Evolutionary conservation across 2,888 invertebrate species (phyloP).

Genomic region (Xestia ashworthii): DNA sequence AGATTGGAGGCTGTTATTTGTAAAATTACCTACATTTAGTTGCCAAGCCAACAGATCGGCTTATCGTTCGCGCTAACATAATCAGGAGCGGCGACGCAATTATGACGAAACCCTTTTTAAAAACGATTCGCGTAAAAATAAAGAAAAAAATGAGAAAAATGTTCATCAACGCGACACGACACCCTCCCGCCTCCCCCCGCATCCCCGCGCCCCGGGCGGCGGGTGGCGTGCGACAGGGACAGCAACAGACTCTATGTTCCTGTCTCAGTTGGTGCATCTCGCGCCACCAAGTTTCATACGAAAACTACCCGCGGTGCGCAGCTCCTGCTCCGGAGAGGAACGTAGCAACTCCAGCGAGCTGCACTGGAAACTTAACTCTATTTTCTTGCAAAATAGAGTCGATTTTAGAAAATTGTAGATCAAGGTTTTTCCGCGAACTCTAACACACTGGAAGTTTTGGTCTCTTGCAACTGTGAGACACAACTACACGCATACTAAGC

Average conservation of each 20-base stretch:
- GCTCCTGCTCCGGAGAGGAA: slow-evolving; percentile 66
- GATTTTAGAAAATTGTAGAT: slow-evolving; percentile 25
- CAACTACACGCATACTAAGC: slow-evolving; percentile 79
- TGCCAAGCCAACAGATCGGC: slow-evolving; percentile 69
- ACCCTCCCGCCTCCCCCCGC: slow-evolving; percentile 77
- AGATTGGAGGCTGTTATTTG: slow-evolving; percentile 43
- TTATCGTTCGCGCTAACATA: slow-evolving; percentile 85
- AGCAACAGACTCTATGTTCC: slow-evolving; percentile 71
- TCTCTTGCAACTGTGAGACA: slow-evolving; percentile 85
- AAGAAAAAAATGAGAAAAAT: slow-evolving; percentile 90
- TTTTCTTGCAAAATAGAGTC: background rate
- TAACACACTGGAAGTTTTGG: slow-evolving; percentile 82
- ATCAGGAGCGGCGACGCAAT: slow-evolving; percentile 88
- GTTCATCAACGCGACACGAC: slow-evolving; percentile 91
- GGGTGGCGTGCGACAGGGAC: slow-evolving; percentile 83
- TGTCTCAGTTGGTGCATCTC: slow-evolving; percentile 84
- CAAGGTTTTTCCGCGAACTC: slow-evolving; percentile 67
- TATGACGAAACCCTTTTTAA: slow-evolving; percentile 90
- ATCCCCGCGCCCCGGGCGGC: slow-evolving; percentile 82
- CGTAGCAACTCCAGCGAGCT: slow-evolving; percentile 61
- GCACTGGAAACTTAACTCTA: slow-evolving; percentile 59
- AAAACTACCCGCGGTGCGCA: slow-evolving; percentile 90
- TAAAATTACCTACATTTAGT: slow-evolving; percentile 52
- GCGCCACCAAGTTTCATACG: slow-evolving; percentile 88
- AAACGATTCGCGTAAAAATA: slow-evolving; percentile 90